Evolutionary conservation across 2,797 vertebrate species (phyloP).

Genomic region (Huso huso): DNA sequence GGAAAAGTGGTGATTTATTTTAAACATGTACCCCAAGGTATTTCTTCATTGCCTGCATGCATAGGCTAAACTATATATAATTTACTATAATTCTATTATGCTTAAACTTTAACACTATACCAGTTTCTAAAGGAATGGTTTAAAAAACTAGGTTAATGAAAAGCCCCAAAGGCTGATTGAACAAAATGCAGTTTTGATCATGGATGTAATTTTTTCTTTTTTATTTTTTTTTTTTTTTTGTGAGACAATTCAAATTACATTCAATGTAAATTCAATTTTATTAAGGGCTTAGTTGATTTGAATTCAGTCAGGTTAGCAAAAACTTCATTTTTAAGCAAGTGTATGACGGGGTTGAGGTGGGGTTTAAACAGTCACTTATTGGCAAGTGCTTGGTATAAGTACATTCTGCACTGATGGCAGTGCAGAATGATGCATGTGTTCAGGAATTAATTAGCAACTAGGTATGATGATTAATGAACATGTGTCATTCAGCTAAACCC

Average conservation of each 20-base stretch:
- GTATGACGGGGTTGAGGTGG: neutral
- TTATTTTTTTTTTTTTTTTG: neutral
- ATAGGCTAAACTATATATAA: no score
- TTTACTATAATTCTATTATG: neutral
- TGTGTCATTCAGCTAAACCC: neutral
- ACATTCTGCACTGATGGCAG: neutral
- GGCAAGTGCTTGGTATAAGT: neutral
- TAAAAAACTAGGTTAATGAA: constrained; percentile 66
- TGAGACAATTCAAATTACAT: constrained; percentile 3
- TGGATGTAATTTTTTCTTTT: constrained; percentile 25
- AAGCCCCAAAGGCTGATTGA: constrained; percentile 65
- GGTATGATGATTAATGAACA: constrained; percentile 4
- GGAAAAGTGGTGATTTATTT: no score
- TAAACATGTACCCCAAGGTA: no score
- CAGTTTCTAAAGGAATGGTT: constrained; percentile 26
- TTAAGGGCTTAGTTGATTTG: no score
- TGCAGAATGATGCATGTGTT: neutral
- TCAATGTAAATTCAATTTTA: no score
- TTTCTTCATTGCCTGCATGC: no score
- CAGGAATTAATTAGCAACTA: neutral
- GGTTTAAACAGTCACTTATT: constrained; percentile 19
- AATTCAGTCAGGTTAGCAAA: no score
- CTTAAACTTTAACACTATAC: neutral
- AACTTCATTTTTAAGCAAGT: constrained; percentile 37
- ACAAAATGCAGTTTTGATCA: constrained; percentile 47